A percentile compares a stretch with the other conserved stretches of the same genome.
phyloP scores from a whole-genome alignment of 37 sponge, comb jelly and placozoan species.

The Spongilla lacustris region DNA sequence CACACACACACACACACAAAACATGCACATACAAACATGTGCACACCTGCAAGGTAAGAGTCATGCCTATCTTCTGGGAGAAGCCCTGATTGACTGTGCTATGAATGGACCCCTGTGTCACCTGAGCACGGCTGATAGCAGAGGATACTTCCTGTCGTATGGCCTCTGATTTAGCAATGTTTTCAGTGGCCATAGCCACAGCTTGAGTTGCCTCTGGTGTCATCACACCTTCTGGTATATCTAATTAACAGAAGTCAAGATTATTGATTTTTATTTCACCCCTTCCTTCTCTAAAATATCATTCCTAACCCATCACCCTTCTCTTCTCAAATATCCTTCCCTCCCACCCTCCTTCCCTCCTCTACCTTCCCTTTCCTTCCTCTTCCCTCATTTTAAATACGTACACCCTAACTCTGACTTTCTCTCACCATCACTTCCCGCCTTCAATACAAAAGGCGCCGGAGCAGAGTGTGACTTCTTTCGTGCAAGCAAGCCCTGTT shows the following conservation, averaged over 20 bases:
- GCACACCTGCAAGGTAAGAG: slow-evolving; percentile 74
- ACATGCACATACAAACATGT: not conserved
- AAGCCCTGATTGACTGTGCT: slow-evolving; percentile 70
- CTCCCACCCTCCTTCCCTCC: not conserved
- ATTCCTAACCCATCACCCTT: no score
- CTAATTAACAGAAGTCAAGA: not conserved
- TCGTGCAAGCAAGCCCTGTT: not conserved
- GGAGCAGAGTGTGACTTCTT: not conserved
- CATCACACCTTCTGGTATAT: slow-evolving; percentile 21
- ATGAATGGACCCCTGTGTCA: slow-evolving; percentile 55
- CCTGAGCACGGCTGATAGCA: slow-evolving; percentile 33
- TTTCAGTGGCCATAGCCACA: slow-evolving; percentile 28
- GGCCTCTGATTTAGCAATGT: slow-evolving; percentile 8
- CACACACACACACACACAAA: not conserved
- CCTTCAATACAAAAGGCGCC: not conserved
- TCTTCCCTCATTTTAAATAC: not conserved
- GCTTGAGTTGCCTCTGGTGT: slow-evolving; percentile 45
- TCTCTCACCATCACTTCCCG: not conserved
- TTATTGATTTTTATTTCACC: not conserved
- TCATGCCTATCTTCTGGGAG: slow-evolving; percentile 69
- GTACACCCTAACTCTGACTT: not conserved
- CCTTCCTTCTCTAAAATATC: not conserved
- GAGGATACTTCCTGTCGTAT: slow-evolving; percentile 35
- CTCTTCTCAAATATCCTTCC: no score
- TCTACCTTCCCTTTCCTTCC: not conserved